These are phyloP conservation scores for Cygnus olor DNA, from an alignment of 2,797 vertebrate genomes.

Conservation along the genomic window DNA sequence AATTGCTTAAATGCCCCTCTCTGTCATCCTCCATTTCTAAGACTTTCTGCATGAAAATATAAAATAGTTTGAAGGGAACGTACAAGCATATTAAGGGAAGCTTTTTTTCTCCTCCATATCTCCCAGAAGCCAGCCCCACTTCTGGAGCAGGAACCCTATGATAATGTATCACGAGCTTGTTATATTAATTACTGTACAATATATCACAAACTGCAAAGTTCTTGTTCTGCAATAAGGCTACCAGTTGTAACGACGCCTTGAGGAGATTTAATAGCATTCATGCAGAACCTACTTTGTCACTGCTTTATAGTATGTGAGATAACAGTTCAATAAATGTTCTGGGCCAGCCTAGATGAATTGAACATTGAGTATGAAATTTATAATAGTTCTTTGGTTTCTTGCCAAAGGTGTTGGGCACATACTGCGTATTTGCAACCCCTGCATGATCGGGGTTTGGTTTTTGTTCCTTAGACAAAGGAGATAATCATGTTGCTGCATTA, in stretches of 20 bases:
- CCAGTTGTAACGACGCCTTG: neutral
- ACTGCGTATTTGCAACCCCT: neutral
- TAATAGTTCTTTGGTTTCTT: neutral
- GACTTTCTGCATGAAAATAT: neutral
- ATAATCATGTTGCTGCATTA: neutral
- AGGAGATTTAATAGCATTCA: constrained; percentile 28
- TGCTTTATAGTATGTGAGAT: neutral
- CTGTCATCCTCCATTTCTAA: neutral
- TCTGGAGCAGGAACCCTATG: neutral
- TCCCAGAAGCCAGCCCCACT: neutral
- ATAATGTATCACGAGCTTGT: neutral
- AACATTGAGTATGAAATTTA: neutral
- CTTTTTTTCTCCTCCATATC: neutral
- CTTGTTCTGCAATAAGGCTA: constrained; percentile 11
- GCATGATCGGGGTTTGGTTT: neutral
- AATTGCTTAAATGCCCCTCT: neutral
- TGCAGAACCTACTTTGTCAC: neutral
- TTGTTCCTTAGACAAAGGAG: neutral
- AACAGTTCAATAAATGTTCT: constrained; percentile 43
- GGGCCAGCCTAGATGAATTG: neutral
- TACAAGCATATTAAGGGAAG: neutral
- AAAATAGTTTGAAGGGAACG: neutral
- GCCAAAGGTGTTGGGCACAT: neutral
- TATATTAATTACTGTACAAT: constrained; percentile 25
- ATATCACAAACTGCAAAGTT: constrained; percentile 8